These are phyloP conservation scores for Otis tarda DNA, from an alignment of 2,113 vertebrate species.

Conservation along the genomic window DNA sequence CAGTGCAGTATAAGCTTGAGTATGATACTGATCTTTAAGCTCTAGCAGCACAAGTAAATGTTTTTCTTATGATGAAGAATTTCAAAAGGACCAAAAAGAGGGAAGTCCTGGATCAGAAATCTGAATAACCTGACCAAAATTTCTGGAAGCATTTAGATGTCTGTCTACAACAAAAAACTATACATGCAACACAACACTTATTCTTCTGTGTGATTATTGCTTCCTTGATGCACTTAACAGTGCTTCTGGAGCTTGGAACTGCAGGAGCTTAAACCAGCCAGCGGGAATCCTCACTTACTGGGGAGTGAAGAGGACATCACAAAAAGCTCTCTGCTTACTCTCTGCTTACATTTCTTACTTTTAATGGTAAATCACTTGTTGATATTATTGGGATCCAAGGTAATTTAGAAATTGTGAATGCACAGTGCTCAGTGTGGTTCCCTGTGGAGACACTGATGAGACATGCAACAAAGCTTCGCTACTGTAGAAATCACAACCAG, in stretches of 20 bases:
- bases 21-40: fast-evolving
- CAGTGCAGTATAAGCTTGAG: fast-evolving
- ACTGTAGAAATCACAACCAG: background rate
- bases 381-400: background rate
- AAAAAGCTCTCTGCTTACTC: background rate
- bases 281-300: background rate
- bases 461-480: background rate
- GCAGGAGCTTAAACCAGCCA: background rate
- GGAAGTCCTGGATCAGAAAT: background rate
- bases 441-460: background rate
- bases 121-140: background rate
- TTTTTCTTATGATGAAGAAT: background rate
- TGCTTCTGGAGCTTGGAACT: background rate
- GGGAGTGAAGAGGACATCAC: background rate
- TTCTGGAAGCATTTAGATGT: background rate
- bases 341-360: background rate
- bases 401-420: background rate
- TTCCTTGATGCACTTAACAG: background rate
- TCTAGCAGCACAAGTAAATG: background rate
- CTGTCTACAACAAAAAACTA: background rate
- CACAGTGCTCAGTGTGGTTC: background rate
- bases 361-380: background rate
- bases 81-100: background rate
- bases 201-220: background rate
- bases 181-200: background rate